Conservation (phyloP, 2,888 invertebrate species). For the Electrophaes corylata region DNA sequence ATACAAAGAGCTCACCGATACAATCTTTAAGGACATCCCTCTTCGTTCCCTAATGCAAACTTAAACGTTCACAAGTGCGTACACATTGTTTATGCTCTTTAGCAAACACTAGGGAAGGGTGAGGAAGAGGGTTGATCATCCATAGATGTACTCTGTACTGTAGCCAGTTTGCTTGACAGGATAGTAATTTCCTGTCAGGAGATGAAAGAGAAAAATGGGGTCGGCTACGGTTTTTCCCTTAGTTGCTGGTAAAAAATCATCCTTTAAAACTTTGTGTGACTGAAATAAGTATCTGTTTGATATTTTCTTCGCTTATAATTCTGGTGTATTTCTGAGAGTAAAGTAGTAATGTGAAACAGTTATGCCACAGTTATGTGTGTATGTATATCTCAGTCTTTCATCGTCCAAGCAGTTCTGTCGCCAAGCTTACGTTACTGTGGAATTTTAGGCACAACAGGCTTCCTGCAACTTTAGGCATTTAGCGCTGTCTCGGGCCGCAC, state of each 20-base stretch:
- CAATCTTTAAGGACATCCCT: background rate
- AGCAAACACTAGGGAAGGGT: background rate
- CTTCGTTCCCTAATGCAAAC: background rate
- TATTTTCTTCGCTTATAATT: background rate
- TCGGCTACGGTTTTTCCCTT: slow-evolving; percentile 30
- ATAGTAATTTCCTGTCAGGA: slow-evolving; percentile 39
- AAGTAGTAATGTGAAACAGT: too few species aligned
- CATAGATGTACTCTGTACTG: slow-evolving; percentile 18
- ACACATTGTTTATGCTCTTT: background rate
- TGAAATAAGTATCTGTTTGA: background rate
- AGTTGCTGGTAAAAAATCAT: slow-evolving; percentile 7
- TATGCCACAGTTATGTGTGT: too few species aligned
- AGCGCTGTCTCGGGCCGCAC: too few species aligned
- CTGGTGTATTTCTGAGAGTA: background rate
- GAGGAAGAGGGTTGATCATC: slow-evolving; percentile 2
- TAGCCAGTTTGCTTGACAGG: slow-evolving; percentile 31
- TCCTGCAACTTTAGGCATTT: too few species aligned
- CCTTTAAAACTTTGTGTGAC: background rate
- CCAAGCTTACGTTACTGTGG: too few species aligned
- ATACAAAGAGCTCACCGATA: background rate
- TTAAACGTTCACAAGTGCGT: background rate
- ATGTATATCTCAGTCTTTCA: too few species aligned
- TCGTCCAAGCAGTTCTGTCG: too few species aligned
- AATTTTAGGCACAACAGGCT: too few species aligned
- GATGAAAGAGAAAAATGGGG: slow-evolving; percentile 38